Percentiles rank a stretch among this genome's conserved stretches.
These are phyloP conservation scores for Puntigrus tetrazona DNA, from an alignment of 2,113 vertebrate genomes.

Conservation along the genomic window DNA sequence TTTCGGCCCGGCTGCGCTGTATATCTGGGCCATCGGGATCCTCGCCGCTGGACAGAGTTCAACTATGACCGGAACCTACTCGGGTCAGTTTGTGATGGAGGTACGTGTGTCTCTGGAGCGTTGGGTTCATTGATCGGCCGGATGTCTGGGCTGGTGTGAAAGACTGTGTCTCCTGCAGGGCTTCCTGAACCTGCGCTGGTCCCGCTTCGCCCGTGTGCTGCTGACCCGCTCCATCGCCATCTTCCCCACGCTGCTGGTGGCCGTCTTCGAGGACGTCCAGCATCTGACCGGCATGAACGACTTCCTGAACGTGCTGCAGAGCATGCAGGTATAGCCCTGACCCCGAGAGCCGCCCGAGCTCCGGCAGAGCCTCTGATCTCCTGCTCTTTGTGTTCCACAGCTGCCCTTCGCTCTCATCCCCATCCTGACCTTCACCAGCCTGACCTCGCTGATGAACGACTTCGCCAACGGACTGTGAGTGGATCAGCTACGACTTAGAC, in stretches of 20 bases:
- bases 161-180: constrained; percentile 72
- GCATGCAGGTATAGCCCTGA: constrained; percentile 81
- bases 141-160: background rate
- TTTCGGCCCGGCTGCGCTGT: constrained; percentile 90
- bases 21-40: constrained; percentile 97
- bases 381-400: constrained; percentile 68
- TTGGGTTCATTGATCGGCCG: background rate
- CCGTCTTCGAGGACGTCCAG: constrained; percentile 87
- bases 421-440: constrained; percentile 92
- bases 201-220: constrained; percentile 88
- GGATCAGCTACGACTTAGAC: too few relatives aligned
- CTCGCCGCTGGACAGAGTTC: constrained; percentile 97
- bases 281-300: constrained; percentile 93
- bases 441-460: constrained; percentile 87
- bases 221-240: constrained; percentile 90
- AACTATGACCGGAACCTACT: constrained; percentile 97
- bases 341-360: background rate
- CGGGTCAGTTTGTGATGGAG: constrained; percentile 99
- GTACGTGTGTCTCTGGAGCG: constrained; percentile 62
- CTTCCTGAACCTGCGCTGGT: constrained; percentile 93
- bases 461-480: constrained; percentile 94
- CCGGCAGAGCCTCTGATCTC: background rate
- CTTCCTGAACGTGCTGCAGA: constrained; percentile 94
- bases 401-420: constrained; percentile 96
- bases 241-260: constrained; percentile 86